Base-by-base conservation (phyloP, 2,113 vertebrate genomes). In the Sinocyclocheilus anophthalmus region DNA sequence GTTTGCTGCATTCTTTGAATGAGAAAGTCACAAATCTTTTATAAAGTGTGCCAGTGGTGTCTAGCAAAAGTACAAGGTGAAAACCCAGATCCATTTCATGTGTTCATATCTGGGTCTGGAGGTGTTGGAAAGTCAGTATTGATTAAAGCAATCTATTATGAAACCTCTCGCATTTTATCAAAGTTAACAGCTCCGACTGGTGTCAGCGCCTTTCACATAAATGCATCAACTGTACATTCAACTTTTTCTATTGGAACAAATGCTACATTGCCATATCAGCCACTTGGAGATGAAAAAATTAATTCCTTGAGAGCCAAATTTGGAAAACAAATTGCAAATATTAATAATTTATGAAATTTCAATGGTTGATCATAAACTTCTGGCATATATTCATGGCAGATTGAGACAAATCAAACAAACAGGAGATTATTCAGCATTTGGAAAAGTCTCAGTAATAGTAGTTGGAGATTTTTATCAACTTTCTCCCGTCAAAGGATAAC, bases 331-430 rank as follows among this genome's bases (percentile, higher is more conserved):
- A 30, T 30, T 88, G 45, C 69, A 90, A n/a, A 69, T 88, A n/a
- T 4, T 88, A 20, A 86, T 90, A 20, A 84, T 86, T 70, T 59
- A 86, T 84, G 86, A 86, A 86, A 88, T 88, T 5, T 89, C 88
- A 12, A 80, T 83, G 79, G 85, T 89, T 14, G 85, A 88, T 12
- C 77, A 88, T 10, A 88, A 77, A 55, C 16, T 91, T 0, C 33
- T 88, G 2, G 26, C 81, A 2, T 87, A 90, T 8, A 86, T 90
- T 22, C 86, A 90, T 81, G 87, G 84, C 0, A 85, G 85, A 76
- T 24, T 87, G 3, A 11, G 75, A 12, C 85, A 89, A 24, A 85
- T 90, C 1, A 89, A 86, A 78, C 81, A 76, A 53, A 30, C 18
- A 13, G 57, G 65, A 3, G 39, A 86, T 14, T 84, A 77, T 55